phyloP scores from a whole-genome alignment of 2,797 vertebrate genomes.

The Pteronotus mesoamericanus region DNA sequence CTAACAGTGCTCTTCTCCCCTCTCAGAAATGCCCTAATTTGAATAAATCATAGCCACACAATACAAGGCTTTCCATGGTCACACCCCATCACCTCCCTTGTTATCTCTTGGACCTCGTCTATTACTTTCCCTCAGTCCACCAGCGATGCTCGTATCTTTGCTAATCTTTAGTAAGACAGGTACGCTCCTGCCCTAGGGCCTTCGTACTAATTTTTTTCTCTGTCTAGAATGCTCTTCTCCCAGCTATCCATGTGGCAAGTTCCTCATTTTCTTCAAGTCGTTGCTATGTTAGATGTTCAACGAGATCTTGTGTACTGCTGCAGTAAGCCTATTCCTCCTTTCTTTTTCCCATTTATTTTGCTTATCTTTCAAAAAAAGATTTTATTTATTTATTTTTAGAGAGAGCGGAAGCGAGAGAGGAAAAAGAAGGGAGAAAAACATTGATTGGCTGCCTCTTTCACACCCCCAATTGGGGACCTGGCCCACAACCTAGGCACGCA shows the following conservation, averaged over 20 bases:
- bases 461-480: too few species aligned
- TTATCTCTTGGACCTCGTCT: neutral
- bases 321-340: neutral
- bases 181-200: neutral
- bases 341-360: too few species aligned
- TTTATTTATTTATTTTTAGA: too few species aligned
- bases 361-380: neutral
- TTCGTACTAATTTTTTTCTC: neutral
- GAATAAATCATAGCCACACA: neutral
- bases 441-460: too few species aligned
- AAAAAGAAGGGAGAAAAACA: too few species aligned
- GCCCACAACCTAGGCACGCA: too few species aligned
- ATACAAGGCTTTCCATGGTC: neutral
- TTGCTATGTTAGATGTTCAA: neutral
- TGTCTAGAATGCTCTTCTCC: neutral
- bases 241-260: neutral
- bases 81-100: rapidly evolving
- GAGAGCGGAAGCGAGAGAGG: too few species aligned
- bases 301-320: neutral
- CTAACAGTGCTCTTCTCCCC: neutral
- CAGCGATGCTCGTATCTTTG: neutral
- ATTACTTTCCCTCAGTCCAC: neutral
- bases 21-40: neutral
- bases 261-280: neutral
- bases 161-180: neutral